phyloP scores from a whole-genome alignment of 2,113 vertebrate species.

The Tursiops truncatus region DNA sequence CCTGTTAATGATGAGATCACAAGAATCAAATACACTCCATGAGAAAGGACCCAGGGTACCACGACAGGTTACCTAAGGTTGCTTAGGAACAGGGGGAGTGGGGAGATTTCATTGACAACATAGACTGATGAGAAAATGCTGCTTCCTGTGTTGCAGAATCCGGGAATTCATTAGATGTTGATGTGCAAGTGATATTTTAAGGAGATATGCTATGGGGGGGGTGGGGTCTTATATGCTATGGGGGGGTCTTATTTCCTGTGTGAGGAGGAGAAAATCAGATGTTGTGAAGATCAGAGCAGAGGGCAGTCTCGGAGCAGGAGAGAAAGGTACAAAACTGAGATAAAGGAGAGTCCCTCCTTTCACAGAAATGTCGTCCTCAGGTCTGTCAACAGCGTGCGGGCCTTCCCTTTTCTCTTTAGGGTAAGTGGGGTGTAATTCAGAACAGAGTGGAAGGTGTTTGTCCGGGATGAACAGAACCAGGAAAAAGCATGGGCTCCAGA shows the following conservation, averaged over 20 bases:
- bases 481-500: not conserved
- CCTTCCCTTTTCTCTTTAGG: not conserved
- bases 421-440: fast-evolving
- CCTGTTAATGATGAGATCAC: fast-evolving
- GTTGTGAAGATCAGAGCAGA: not conserved
- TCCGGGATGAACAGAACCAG: fast-evolving
- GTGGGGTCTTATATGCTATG: too few relatives aligned
- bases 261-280: not conserved
- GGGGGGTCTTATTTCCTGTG: fast-evolving
- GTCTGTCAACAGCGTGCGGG: fast-evolving
- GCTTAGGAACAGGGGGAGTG: too few relatives aligned
- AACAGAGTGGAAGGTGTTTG: fast-evolving
- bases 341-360: too few relatives aligned
- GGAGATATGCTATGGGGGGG: not conserved
- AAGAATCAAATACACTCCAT: not conserved
- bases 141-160: not conserved
- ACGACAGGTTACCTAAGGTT: fast-evolving
- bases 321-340: not conserved
- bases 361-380: fast-evolving
- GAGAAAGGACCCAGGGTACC: too few relatives aligned
- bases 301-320: not conserved
- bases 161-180: not conserved
- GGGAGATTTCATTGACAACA: not conserved
- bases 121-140: not conserved
- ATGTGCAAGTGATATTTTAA: fast-evolving